Evolutionary conservation across 1,140 invertebrate species (phyloP).

Genomic region (Eupeodes corollae): DNA sequence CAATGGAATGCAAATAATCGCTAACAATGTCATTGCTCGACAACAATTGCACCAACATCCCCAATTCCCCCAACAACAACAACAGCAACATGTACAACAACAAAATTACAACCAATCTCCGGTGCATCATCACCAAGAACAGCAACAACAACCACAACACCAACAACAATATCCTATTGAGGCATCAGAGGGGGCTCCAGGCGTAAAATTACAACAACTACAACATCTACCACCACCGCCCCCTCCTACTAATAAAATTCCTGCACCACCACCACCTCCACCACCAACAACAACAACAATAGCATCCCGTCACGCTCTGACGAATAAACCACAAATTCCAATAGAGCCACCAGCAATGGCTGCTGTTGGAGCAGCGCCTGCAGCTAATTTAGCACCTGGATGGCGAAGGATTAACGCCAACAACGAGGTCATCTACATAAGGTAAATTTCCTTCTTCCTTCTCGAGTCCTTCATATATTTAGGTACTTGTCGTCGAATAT

Average conservation of each 20-base stretch:
- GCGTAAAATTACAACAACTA: constrained; percentile 14
- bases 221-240: constrained; percentile 10
- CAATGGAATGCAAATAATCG: not conserved
- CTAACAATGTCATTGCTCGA: constrained; percentile 2
- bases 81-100: constrained; percentile 6
- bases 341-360: not conserved
- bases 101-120: not conserved
- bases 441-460: constrained; percentile 19
- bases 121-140: constrained; percentile 19
- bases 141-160: constrained; percentile 11
- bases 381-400: constrained; percentile 34
- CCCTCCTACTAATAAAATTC: no score
- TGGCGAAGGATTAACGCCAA: constrained; percentile 32
- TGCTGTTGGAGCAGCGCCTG: constrained; percentile 3
- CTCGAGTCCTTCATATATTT: no score
- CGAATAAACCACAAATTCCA: constrained; percentile 17
- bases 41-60: constrained; percentile 12
- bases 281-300: no score
- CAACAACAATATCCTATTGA: not conserved
- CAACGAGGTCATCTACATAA: constrained; percentile 36
- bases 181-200: constrained; percentile 17
- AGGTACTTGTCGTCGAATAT: no score
- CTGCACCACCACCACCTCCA: constrained; percentile 1
- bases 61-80: constrained; percentile 16
- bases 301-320: constrained; percentile 25